Conservation (phyloP, 2,113 vertebrate genomes). For the Misgurnus mizolepis region DNA sequence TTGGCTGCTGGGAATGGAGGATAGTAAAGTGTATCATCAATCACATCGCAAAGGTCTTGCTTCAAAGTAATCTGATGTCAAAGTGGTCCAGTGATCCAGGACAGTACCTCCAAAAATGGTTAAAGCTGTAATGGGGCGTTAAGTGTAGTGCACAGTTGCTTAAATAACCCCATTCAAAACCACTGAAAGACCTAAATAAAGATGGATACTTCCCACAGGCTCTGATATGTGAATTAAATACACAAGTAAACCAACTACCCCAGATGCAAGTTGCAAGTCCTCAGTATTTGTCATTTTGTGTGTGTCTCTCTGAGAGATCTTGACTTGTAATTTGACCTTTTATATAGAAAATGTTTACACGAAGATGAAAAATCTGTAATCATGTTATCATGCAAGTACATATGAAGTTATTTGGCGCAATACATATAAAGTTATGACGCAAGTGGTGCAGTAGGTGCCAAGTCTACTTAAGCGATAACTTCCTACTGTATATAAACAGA, state of each 20-base stretch:
- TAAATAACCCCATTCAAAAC: not conserved
- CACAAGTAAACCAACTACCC: not conserved
- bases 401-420: too few relatives aligned
- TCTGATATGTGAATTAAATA: not conserved
- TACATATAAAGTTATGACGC: too few relatives aligned
- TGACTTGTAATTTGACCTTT: too few relatives aligned
- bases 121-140: not conserved
- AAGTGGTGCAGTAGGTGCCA: too few relatives aligned
- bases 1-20: not conserved
- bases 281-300: not conserved
- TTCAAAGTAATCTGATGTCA: not conserved
- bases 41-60: not conserved
- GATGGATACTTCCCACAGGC: not conserved
- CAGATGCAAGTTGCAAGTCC: not conserved
- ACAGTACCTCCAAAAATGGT: conserved; percentile 2
- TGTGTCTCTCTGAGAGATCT: not conserved
- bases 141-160: too few relatives aligned
- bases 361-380: too few relatives aligned
- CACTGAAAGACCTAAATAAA: not conserved
- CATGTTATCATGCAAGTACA: too few relatives aligned
- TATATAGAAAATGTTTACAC: too few relatives aligned
- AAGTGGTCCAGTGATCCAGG: not conserved
- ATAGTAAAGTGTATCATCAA: not conserved
- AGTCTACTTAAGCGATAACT: too few relatives aligned
- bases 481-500: too few relatives aligned